Evolutionary conservation across 2,113 vertebrate genomes (phyloP), one percentile per base, ranked within the genome.

Genomic region (Thermophis baileyi): DNA sequence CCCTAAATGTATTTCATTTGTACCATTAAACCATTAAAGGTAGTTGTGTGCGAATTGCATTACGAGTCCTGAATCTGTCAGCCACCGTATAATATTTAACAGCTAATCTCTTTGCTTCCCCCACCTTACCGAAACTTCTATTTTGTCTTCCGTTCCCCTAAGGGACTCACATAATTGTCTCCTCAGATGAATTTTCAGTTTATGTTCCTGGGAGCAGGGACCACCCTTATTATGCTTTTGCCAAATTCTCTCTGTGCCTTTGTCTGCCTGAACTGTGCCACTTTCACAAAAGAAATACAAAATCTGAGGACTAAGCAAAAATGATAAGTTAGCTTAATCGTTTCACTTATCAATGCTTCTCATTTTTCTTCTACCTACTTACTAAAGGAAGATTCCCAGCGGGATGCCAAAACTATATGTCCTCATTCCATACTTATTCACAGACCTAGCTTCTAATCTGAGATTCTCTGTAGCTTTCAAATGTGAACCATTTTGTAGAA

Each of bases 1-100:
- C 63, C 63, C 30, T 86, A 60, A 86, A 40, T 93, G 35, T 85
- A 60, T 89, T 89, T 85, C 69, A 89, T 92, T 57, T 89, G 69
- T 50, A 46, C 60, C n/a, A 86, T 93, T 90, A 93, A 93, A 93
- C 30, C 86, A 86, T 93, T 54, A 93, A 93, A 86, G 22, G 30
- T 87, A 86, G 53, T 53, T 81, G 40, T 50, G 8, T 55, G 46
- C n/a, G 11, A 93, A 30, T 93, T 85, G 57, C n/a, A 90, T 57
- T 90, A 85, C 14, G 18, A 89, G 35, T 87, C 85, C 47, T 30
- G 44, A 49, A 87, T 30, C 11, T 87, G 47, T 50, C 85, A 81
- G 8, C 85, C 30, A 87, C 85, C 2, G 7, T 35, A 50, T 18
- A 51, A 88, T 30, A 18, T 53, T 53, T 87, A 87, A 50, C 47